Evolutionary conservation across 2,113 vertebrate species (phyloP), one percentile per base, ranked within the genome.

Genomic region (Arvicanthis niloticus): DNA sequence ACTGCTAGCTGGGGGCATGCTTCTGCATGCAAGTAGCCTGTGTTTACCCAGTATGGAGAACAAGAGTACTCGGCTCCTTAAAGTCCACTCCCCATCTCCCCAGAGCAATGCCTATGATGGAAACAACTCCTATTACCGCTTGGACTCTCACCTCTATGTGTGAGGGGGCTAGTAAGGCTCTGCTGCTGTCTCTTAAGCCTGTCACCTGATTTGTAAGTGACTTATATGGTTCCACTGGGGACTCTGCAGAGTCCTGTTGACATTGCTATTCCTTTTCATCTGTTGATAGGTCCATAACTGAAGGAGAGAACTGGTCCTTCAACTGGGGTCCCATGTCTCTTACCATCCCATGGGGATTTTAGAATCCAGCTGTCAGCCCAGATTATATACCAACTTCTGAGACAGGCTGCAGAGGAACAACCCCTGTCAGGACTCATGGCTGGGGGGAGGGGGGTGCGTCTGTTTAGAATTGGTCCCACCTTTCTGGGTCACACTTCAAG

Each of bases 21-120:
- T 15, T 24, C 12, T 21, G 40, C 12, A 3, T 1, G 0, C n/a
- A 0, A 8, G 37, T 1, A 7, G 15, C 48, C 51, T 3, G 0
- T 3, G 40, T 4, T 73, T 22, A 51, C 34, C 22, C 37, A 3
- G 8, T 65, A 22, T 45, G 37, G 11, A 48, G 45, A 5, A 1
- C 73, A 5, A 60, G 80, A 24, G 5, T 37, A 58, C 78, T 26
- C 6, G 16, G 80, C 56, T 42, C 58, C 15, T 31, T 19, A 40
- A 4, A 42, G 24, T 19, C 24, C 40, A 19, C 26, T 42, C 24
- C 2, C n/a, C 24, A 19, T 60, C 76, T 62, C 56, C 86, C 76
- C 42, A 76, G 48, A 76, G 67, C 21, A 24, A 13, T 21, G 16
- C 42, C 26, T 48, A 2, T 5, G 48, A 56, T n/a, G 31, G 15